Evolutionary conservation across 2,888 invertebrate species (phyloP), one percentile per base, ranked within the genome.

Genomic region (Trichogramma dendrolimi): DNA sequence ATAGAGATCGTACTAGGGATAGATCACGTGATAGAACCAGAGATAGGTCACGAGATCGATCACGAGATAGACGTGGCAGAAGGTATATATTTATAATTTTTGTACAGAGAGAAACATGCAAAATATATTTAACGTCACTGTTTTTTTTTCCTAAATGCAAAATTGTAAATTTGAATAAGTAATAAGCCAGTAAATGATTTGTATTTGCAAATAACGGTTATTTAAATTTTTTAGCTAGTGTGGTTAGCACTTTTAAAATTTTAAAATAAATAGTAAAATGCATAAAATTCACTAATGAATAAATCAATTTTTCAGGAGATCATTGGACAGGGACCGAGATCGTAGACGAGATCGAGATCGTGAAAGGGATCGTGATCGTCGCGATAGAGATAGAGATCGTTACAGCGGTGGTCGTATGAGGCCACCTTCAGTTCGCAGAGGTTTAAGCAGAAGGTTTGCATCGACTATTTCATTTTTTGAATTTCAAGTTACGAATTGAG

Each of bases 301-400:
- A 11, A 39, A 27, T 2, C 3, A 27, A 27, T 65, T 59, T 60
- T 67, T 55, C n/a, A 78, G 78, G 64, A 61, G 65, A 52, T 65
- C 65, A n/a, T 11, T 61, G 46, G 65, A 65, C 27, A 62, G 65
- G 72, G 78, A 67, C 71, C 76, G 50, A 67, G 75, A 61, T 54
- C 81, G 79, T 70, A 83, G 81, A 66, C 80, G 82, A 64, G 81
- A 85, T 70, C 67, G 70, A 56, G 75, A 77, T 71, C 76, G 73
- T 71, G 73, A 79, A 62, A 70, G 75, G 4, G 76, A 71, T 77
- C 78, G 81, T 48, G 80, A 80, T 66, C 80, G 81, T 64, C 79
- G 81, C 42, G 80, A 80, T 63, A 71, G 81, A 14, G 72, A 71
- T 11, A 68, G 74, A 38, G 76, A 77, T 8, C 69, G 77, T 59